Conservation (phyloP, 1,140 invertebrate species). For the Sinella curviseta region DNA sequence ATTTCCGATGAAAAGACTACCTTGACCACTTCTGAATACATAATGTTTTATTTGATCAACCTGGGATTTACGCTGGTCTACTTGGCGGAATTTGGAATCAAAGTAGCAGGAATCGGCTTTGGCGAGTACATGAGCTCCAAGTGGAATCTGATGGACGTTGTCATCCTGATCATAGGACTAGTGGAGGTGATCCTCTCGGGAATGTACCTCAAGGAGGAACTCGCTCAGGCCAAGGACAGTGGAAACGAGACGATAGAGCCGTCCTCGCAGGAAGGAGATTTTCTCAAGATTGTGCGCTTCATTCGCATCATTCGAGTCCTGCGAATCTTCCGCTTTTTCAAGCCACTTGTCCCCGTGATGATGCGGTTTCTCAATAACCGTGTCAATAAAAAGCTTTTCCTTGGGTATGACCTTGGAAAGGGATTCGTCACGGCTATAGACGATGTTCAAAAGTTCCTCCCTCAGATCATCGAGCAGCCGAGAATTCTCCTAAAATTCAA, state of each 20-base stretch:
- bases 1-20: background rate
- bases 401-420: slow-evolving; percentile 51
- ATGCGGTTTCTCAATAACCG: background rate
- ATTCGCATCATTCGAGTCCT: background rate
- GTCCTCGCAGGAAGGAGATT: background rate
- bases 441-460: slow-evolving; percentile 60
- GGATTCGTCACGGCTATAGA: slow-evolving; percentile 62
- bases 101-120: slow-evolving; percentile 5
- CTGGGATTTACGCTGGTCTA: background rate
- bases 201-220: background rate
- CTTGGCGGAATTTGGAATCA: background rate
- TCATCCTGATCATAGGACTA: background rate
- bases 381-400: slow-evolving; percentile 40
- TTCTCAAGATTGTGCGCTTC: slow-evolving; percentile 19
- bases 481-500: slow-evolving; percentile 37
- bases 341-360: slow-evolving; percentile 3
- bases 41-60: background rate
- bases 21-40: background rate
- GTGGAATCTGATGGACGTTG: background rate
- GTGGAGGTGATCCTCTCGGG: background rate
- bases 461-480: slow-evolving; percentile 61
- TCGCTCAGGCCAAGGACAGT: background rate
- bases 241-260: background rate
- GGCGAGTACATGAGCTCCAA: background rate
- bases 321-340: background rate